These are phyloP conservation scores for Lichenostomus cassidix DNA, from an alignment of 2,113 vertebrate species.

Conservation along the genomic window DNA sequence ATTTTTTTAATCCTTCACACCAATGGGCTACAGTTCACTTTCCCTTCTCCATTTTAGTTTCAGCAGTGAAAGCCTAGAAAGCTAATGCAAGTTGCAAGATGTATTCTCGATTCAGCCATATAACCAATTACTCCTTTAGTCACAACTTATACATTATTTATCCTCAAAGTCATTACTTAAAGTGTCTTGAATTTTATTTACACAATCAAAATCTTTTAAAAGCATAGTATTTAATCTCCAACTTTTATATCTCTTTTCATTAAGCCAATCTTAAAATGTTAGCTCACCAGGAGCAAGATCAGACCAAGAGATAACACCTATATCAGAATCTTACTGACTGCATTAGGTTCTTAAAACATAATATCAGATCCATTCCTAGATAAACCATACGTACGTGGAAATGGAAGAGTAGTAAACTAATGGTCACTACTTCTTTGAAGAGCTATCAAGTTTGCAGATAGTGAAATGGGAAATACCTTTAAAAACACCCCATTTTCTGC, in stretches of 20 bases:
- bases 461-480: not conserved
- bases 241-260: constrained; percentile 58
- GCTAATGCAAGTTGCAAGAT: not conserved
- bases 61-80: not conserved
- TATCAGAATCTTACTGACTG: constrained; percentile 44
- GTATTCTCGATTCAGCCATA: not conserved
- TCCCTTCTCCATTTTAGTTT: not conserved
- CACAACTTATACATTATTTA: constrained; percentile 54
- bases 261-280: constrained; percentile 44
- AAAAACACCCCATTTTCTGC: not conserved
- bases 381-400: not conserved
- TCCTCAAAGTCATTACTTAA: constrained; percentile 51
- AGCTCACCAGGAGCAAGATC: constrained; percentile 27
- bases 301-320: constrained; percentile 35
- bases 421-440: not conserved
- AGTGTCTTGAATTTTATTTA: constrained; percentile 61
- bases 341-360: constrained; percentile 56
- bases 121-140: not conserved
- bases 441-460: not conserved
- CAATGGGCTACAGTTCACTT: not conserved
- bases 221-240: constrained; percentile 52
- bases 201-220: constrained; percentile 56
- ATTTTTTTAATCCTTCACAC: not conserved
- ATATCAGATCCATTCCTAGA: constrained; percentile 24
- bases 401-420: not conserved